These are phyloP conservation scores for Acrobasis repandana DNA, from an alignment of 2,888 invertebrate species.

Conservation along the genomic window DNA sequence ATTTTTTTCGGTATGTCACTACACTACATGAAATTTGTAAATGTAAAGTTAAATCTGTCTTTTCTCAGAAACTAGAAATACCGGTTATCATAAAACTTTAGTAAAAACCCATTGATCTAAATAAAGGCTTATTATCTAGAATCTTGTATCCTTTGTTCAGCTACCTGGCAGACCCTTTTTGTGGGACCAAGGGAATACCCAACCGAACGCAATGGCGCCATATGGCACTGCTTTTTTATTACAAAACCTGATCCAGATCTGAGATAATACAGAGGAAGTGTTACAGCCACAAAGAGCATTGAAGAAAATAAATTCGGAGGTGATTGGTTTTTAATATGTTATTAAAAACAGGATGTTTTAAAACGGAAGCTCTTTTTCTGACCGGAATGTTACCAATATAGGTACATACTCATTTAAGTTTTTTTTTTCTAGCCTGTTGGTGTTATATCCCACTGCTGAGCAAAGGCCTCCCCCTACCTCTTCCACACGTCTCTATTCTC, in stretches of 20 bases:
- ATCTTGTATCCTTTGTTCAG: slow-evolving; percentile 21
- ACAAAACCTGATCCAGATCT: not conserved
- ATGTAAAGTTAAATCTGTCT: too few relatives aligned
- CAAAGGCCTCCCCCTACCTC: too few relatives aligned
- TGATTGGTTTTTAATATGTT: not conserved
- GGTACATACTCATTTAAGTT: too few relatives aligned
- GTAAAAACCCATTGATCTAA: not conserved
- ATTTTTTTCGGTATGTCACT: too few relatives aligned
- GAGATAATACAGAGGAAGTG: slow-evolving; percentile 24
- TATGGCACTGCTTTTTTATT: not conserved
- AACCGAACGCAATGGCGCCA: slow-evolving; percentile 26
- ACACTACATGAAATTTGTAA: too few relatives aligned
- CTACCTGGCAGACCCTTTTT: slow-evolving; percentile 53
- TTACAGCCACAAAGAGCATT: slow-evolving; percentile 14
- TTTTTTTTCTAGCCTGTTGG: too few relatives aligned
- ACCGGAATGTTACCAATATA: too few relatives aligned
- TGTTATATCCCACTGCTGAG: too few relatives aligned
- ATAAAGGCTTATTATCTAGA: not conserved
- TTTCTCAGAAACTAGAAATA: not conserved
- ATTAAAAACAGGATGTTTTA: not conserved
- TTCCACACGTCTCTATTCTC: too few relatives aligned
- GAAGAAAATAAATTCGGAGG: slow-evolving; percentile 2
- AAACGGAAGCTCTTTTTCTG: not conserved
- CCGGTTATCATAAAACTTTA: not conserved
- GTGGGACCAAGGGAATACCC: slow-evolving; percentile 42